Conservation (phyloP, 1,140 invertebrate genomes). For the Xylocopa sonorina region DNA sequence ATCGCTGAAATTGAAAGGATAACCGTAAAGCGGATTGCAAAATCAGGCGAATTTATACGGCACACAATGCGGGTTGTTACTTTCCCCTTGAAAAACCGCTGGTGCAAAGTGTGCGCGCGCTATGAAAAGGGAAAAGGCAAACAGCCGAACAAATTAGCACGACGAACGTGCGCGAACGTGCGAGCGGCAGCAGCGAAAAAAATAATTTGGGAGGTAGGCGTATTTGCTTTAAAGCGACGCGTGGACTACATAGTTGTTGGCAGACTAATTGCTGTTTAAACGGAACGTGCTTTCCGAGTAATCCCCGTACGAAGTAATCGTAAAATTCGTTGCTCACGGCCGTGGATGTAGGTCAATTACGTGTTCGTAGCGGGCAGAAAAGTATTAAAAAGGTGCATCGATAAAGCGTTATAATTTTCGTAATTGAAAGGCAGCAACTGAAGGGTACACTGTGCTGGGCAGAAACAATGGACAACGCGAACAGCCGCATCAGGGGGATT, state of each 20-base stretch:
- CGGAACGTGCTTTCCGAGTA: neutral
- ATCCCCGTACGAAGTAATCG: neutral
- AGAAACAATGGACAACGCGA: neutral
- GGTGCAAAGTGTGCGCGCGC: no score
- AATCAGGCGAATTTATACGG: constrained; percentile 42
- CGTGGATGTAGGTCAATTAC: constrained; percentile 10
- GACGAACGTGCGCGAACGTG: neutral
- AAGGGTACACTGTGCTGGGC: neutral
- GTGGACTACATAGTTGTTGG: neutral
- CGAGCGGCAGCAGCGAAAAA: neutral
- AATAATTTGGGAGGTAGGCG: neutral
- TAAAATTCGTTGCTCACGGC: neutral
- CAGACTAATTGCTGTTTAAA: constrained; percentile 2
- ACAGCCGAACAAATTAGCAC: constrained; percentile 6
- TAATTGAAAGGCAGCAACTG: neutral
- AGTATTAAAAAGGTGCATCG: neutral
- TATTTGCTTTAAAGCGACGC: neutral
- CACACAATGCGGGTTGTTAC: constrained; percentile 39
- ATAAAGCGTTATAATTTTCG: neutral
- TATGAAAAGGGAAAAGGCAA: constrained; percentile 15
- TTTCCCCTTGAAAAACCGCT: constrained; percentile 15
- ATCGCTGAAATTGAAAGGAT: constrained; percentile 43
- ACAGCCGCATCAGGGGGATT: neutral
- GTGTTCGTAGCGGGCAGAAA: neutral
- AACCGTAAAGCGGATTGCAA: constrained; percentile 34